Evolutionary conservation across 2,888 invertebrate genomes (phyloP), one percentile per base, ranked within the genome.

Genomic region (Melanotus villosus): DNA sequence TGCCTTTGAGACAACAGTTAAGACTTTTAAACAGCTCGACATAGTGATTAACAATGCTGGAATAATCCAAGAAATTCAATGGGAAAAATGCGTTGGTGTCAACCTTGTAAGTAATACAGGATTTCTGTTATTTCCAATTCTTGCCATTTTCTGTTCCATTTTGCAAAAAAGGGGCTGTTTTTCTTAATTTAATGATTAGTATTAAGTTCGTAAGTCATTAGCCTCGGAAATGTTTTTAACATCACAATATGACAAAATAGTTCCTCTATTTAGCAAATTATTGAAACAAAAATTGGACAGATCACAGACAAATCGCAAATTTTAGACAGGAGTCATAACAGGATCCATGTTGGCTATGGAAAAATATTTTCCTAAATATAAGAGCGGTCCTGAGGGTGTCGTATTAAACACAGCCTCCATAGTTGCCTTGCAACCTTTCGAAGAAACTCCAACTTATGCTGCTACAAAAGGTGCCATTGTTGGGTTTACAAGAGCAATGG

Each of bases 11-110:
- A 18, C 30, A 14, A 18, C 56, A 1, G 12, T 56, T 2, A n/a
- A n/a, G 9, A 36, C 56, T 7, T 56, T 56, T 16, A 19, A 36
- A 6, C 21, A 23, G 9, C 9, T 76, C 6, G 77, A 77, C 50
- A 73, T 77, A 47, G 71, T 75, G 9, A 65, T 76, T 43, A 50
- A 50, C 21, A 75, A 73, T 60, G 75, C 75, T 23, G 76, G 73
- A 26, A 72, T 75, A 18, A 19, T 67, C 5, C 60, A 76, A 30
- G 77, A 78, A 67, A 14, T 58, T n/a, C 41, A 70, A 54, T 76
- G 72, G 71, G 70, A 70, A 65, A 67, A 58, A 54, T 68, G 63
- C 12, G 56, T 77, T 18, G 70, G 59, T 19, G 38, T 76, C 19
- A 77, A 77, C 65, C 69, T 77, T 69, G 76, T 77, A 66, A 67